Conservation (phyloP, 2,113 vertebrate genomes). For the Ascaphus truei region DNA sequence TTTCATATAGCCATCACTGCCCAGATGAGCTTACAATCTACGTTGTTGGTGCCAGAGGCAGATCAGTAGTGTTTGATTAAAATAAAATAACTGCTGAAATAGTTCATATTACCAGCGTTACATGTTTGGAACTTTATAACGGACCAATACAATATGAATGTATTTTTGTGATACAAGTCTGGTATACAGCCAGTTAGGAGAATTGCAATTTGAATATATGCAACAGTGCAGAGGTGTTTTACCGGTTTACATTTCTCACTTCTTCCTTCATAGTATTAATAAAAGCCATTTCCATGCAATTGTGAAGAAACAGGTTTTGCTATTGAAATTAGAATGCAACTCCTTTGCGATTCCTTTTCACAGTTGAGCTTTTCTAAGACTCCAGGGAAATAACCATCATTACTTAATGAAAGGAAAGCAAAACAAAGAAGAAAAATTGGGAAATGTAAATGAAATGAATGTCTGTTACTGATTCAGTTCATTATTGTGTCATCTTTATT, state of each 20-base stretch:
- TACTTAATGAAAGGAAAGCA: too few species aligned
- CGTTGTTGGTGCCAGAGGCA: too few species aligned
- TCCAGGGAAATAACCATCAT: constrained; percentile 8
- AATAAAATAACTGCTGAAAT: too few species aligned
- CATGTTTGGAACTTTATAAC: too few species aligned
- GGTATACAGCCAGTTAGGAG: too few species aligned
- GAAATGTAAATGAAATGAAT: neutral
- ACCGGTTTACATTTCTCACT: constrained; percentile 5
- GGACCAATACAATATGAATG: too few species aligned
- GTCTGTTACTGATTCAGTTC: neutral
- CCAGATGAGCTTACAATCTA: too few species aligned
- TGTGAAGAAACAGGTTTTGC: neutral
- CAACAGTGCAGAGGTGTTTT: neutral
- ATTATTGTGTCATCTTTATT: neutral
- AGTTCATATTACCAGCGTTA: too few species aligned
- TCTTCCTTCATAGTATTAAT: constrained; percentile 11
- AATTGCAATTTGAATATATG: neutral
- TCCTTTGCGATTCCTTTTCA: neutral
- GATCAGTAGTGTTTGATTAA: too few species aligned
- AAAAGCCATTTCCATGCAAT: constrained; percentile 13
- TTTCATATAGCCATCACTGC: too few species aligned
- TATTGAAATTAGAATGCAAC: constrained; percentile 19
- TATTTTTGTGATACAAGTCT: too few species aligned
- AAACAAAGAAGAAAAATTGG: neutral
- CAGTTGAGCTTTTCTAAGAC: neutral